Base-by-base conservation (phyloP, 64 coral and sea anemone species). In the Actinia equina region DNA sequence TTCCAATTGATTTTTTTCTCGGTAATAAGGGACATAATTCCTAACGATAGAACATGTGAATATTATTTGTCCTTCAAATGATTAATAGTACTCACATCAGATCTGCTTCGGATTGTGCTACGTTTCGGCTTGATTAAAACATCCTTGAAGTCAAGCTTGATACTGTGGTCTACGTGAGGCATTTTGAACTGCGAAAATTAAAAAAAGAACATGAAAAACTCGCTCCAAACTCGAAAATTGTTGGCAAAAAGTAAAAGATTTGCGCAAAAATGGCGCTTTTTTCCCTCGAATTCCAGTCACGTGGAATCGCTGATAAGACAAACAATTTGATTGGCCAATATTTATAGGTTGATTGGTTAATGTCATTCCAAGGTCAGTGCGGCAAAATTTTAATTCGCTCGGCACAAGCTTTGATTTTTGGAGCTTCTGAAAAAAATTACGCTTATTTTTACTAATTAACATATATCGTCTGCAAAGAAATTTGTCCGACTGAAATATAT, bases 81-180 rank as follows among this genome's bases (percentile, higher is more conserved):
- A 1, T 37, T 37, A 1, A n/a, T 74, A 9, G 11, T 41, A 94
- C 95, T 95, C 85, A 99, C 97, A 89, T 99, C 97, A 45, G 97
- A 93, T 79, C 97, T 86, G 77, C 97, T 99, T 17, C 93, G 91
- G 0, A 99, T 89, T 25, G 97, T 99, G 61, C 97, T 99, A 86
- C 97, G 58, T 41, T 99, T 99, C 0, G 97, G 97, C 79, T 93
- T 79, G 55, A 99, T 99, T 57, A 99, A 71, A 30, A 99, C 97
- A 80, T 99, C 97, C 77, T 99, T 99, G 83, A 99, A 99, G 57
- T 99, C 97, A 30, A 99, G 86, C 23, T 92, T 95, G 17, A 99
- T 77, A 71, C 93, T 99, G 82, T 99, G 93, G 79, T 99, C 97
- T 22, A 99, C 82, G 59, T 99, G 97, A 3, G 97, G 97, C 97